Evolutionary conservation across 2,797 vertebrate species (phyloP), one percentile per base, ranked within the genome.

Genomic region (Alcedo quadribrachys): DNA sequence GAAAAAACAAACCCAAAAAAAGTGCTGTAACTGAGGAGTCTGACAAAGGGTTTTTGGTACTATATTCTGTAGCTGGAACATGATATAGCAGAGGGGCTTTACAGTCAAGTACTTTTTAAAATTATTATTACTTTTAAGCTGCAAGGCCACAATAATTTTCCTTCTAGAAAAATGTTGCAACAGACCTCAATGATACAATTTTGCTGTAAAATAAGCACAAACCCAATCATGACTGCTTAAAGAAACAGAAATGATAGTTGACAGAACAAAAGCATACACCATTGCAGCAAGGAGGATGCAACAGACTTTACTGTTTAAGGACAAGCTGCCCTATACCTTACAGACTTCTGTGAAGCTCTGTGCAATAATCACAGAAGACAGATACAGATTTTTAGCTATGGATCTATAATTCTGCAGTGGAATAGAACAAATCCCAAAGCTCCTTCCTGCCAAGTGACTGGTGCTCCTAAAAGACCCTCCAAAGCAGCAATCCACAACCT

Each of bases 1-100:
- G 89, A 92, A 96, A 97, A 94, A 51, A 6, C 92, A 86, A 90
- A 30, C 2, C 3, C 45, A 76, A 86, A 73, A 35, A 66, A 30
- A 61, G 58, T 48, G 14, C 28, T 0, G 0, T 81, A 70, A 80
- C 17, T 65, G 35, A 70, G 33, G 11, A 50, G 12, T 8, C 15
- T 37, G 65, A 79, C n/a, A 53, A 82, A 74, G 27, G 9, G 28
- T 18, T 85, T 22, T 60, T 9, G 43, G 11, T 46, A 45, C 76
- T 43, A 48, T 0, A 48, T 14, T 12, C 30, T 33, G 35, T 20
- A 69, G 28, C n/a, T 17, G 70, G 6, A 83, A 85, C 15, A 37
- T 1, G 2, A 28, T 8, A 35, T 0, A 82, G 48, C 55, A 69
- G 81, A 58, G 3, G 1, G 15, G 4, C 6, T 85, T 81, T n/a